Percentiles rank a stretch among this genome's conserved stretches.
phyloP scores from a whole-genome alignment of 2,113 vertebrate genomes.

The Arvicanthis niloticus region DNA sequence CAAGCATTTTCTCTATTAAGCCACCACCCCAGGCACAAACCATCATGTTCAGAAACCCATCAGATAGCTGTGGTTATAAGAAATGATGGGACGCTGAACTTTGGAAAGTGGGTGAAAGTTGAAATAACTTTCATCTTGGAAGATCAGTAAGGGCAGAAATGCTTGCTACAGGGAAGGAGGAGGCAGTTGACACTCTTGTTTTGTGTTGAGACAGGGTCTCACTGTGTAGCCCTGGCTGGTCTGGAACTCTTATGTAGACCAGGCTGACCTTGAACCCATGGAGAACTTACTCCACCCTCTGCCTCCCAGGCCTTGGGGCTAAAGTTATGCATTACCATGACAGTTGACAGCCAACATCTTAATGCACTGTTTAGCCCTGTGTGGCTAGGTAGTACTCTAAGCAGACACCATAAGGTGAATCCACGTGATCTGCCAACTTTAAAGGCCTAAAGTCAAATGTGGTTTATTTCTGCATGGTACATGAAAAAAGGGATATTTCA shows the following conservation, averaged over 20 bases:
- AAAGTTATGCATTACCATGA: neutral
- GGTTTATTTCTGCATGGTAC: neutral
- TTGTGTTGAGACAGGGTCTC: neutral
- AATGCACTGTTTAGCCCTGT: neutral
- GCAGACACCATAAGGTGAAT: neutral
- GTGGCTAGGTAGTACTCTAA: neutral
- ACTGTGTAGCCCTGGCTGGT: no score
- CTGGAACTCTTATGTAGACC: neutral
- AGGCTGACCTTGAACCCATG: neutral
- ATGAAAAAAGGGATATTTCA: neutral
- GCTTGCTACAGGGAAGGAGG: neutral
- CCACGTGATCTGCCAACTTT: no score
- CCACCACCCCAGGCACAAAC: neutral
- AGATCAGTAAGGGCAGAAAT: neutral
- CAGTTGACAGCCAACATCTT: neutral
- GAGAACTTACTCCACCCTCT: neutral
- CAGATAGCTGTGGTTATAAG: neutral
- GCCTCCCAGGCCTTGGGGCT: neutral
- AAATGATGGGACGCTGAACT: neutral
- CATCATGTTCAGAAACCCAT: neutral
- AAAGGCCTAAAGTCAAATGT: neutral
- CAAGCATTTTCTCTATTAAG: neutral
- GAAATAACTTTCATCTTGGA: neutral
- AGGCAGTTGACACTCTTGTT: neutral
- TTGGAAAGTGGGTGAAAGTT: neutral